Conservation (phyloP, 2,113 vertebrate genomes). For the Scomber colias region DNA sequence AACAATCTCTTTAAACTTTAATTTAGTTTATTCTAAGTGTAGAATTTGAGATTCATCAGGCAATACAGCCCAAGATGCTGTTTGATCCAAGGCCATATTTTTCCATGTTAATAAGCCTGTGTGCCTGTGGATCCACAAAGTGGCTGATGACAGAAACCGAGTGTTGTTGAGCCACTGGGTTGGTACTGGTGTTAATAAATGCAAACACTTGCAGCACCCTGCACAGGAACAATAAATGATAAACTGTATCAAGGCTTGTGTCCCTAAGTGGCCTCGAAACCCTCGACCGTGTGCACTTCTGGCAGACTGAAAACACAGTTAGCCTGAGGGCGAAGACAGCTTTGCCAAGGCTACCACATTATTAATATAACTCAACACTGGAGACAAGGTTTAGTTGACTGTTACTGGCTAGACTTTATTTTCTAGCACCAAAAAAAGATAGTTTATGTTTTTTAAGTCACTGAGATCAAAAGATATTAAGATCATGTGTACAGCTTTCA, state of each 20-base stretch:
- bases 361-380: constrained; percentile 5
- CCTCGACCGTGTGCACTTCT: background rate
- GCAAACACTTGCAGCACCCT: background rate
- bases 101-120: background rate
- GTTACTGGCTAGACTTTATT: constrained; percentile 5
- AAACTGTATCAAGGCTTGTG: background rate
- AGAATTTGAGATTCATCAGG: too few relatives aligned
- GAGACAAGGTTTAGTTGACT: background rate
- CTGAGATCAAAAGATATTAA: background rate
- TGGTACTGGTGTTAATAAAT: background rate
- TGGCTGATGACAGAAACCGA: background rate
- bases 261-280: background rate
- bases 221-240: constrained; percentile 6
- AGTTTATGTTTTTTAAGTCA: constrained; percentile 1
- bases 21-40: background rate
- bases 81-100: background rate
- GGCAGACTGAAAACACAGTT: background rate
- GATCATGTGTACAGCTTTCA: background rate
- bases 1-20: background rate
- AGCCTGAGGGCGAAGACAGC: constrained; percentile 23
- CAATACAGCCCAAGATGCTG: background rate
- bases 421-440: background rate
- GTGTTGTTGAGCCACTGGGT: background rate
- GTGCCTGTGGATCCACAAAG: background rate
- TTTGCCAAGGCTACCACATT: background rate